Base-by-base conservation (phyloP, 2,797 vertebrate genomes). In the Mareca strepera region DNA sequence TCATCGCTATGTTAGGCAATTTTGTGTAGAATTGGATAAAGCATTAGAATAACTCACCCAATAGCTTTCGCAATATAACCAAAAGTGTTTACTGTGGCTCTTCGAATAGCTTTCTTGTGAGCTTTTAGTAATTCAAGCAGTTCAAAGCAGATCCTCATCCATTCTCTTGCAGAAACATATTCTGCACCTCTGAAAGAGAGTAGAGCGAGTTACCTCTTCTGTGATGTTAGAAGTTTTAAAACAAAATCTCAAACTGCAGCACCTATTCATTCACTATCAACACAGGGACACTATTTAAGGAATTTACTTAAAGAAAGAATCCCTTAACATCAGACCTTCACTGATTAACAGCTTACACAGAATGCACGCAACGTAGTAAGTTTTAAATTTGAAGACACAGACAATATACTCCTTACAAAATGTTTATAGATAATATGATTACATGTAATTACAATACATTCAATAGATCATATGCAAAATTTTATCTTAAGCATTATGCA, bases 121-220 rank as follows among this genome's bases (percentile, higher is more conserved):
- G 99, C 99, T 97, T 99, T 99, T 64, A 99, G 92, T 88, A 99
- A 98, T 87, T 99, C 99, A 93, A 99, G 98, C 96, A 99, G 98
- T 50, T 99, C 99, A 90, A 99, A 99, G 91, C 99, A 99, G 97
- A 99, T 99, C 95, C 99, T 98, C 99, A 99, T 99, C 99, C 99
- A 99, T 81, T 99, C 99, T 93, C 99, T 98, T 89, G 99, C 99
- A 37, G 99, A 99, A 76, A 99, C 99, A 25, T 99, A 99, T 69
- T 99, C 99, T 29, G 99, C 99, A 70, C 99, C 99, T 98, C 99
- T 99, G 86, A 66, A 97, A 92, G 20, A 81, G 92, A 37, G 9
- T 50, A 12, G 64, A 41, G 26, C 8, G 21, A 74, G 12, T 56
- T 43, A 74, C 14, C 25, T 82, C 48, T 67, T 88, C n/a, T 90